Base-by-base conservation (phyloP, 1,140 invertebrate species). In the Proctacanthus coquilletti region DNA sequence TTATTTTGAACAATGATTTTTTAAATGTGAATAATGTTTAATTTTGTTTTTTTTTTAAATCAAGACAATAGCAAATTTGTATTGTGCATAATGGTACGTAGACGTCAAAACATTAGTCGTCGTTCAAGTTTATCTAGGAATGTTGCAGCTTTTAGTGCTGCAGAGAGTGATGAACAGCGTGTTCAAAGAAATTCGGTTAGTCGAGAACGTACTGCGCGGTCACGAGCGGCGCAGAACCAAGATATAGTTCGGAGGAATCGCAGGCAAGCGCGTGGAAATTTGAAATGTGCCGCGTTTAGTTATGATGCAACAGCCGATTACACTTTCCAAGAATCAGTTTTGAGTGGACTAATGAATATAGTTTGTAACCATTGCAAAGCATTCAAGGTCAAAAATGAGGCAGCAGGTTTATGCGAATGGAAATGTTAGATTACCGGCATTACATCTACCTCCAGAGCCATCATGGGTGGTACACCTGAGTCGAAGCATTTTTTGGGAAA, bases 401-500 rank as follows among this genome's bases (percentile, higher is more conserved):
- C 39, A 2, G 10, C 42, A 20, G 42, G 42, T 18, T 37, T 44
- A 23, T 40, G 35, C 39, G 36, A 41, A 38, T 41, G 42, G 31
- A 9, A 44, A 41, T 30, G 30, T 44, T 14, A 34, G 31, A 33
- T 23, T 38, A 15, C 5, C 18, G 10, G 15, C 35, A 14, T 35
- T 44, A 20, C 11, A 18, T 31, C 15, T 17, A 21, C 31, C 42
- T 31, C 42, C 39, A 29, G 31, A 41, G 19, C 35, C 39, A 34
- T 44, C n/a, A n/a, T n/a, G n/a, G n/a, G n/a, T n/a, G n/a, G n/a
- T 44, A 14, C 20, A 37, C 21, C 31, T 36, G 45, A 58, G 40
- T 56, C 50, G 8, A 56, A 50, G 44, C 42, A 53, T 32, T 65
- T 66, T 48, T 44, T 58, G 34, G 36, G 44, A 23, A 53, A 63